Base-by-base conservation (phyloP, 2,113 vertebrate species). In the Mormyrus lacerda region DNA sequence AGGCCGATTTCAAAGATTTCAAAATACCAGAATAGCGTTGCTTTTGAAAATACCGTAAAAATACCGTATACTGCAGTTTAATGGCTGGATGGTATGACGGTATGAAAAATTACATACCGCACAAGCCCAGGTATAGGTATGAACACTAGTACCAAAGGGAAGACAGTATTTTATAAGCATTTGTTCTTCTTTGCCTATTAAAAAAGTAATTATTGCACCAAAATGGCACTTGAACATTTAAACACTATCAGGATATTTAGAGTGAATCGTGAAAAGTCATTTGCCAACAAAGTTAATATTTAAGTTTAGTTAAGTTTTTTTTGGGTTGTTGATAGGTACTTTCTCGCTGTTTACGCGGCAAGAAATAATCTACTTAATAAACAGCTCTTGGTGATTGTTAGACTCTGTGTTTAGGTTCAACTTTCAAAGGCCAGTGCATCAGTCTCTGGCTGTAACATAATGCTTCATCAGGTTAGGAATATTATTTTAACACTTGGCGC, bases 61-160 rank as follows among this genome's bases (percentile, higher is more conserved):
- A 27, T 27, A 31, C 61, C 10, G 11, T 69, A 69, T 31, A 69
- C n/a, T 27, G 61, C n/a, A 13, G 61, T 31, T 31, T 69, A 31
- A 69, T 69, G 61, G 31, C 27, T 69, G 58, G 58, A 55, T 7
- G 53, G 55, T n/a, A 58, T 58, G 55, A 69, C 27, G 3, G 61
- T 69, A 69, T 69, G 61, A 69, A 69, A 69, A 31, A 69, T 31
- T 31, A 69, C 27, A 13, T 69, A 13, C n/a, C 10, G 27, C 61
- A 3, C n/a, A 69, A 69, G 61, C 27, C 61, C n/a, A 69, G 61
- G 10, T 69, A 47, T 93, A 91, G 92, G 92, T 92, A 92, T 94
- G 92, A 93, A 92, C 88, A 91, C 91, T 90, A 90, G 92, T 90
- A 95, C 93, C 94, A 94, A 94, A 94, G 92, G 93, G 92, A 95